A percentile compares a stretch with the other conserved stretches of the same genome.
phyloP scores from a whole-genome alignment of 2,888 invertebrate genomes.

The Watsonalla cultraria region DNA sequence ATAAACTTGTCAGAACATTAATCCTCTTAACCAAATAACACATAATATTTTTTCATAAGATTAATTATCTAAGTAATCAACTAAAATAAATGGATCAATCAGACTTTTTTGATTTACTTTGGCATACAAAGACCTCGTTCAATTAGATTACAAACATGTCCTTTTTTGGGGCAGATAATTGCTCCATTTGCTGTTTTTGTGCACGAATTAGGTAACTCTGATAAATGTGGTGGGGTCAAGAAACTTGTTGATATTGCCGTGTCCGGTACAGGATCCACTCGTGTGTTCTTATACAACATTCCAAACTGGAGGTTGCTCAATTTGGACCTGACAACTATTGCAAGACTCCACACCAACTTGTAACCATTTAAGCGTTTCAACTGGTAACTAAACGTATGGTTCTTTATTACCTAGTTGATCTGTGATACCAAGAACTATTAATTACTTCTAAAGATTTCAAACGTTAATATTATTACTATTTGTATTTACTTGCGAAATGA shows the following conservation, averaged over 20 bases:
- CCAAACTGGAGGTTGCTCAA: conserved; percentile 23
- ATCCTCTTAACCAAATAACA: conserved; percentile 1
- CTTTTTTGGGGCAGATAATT: conserved; percentile 1
- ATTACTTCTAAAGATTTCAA: too few species aligned
- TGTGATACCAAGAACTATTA: too few species aligned
- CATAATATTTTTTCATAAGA: not conserved
- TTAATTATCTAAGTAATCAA: not conserved
- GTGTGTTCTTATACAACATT: conserved; percentile 29
- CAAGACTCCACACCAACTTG: conserved; percentile 10
- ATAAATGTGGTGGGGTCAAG: conserved; percentile 43
- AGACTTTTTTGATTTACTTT: conserved; percentile 16
- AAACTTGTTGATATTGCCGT: conserved; percentile 47
- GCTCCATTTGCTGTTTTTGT: conserved; percentile 29
- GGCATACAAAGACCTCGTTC: conserved; percentile 4
- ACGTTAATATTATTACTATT: too few species aligned
- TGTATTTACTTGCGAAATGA: too few species aligned
- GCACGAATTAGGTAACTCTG: conserved; percentile 31
- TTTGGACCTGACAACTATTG: conserved; percentile 23
- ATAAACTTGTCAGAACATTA: conserved; percentile 21
- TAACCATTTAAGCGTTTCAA: not conserved
- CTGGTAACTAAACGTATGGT: not conserved
- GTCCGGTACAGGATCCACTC: conserved; percentile 47
- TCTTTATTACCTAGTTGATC: not conserved
- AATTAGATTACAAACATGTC: not conserved
- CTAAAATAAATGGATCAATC: not conserved